Evolutionary conservation across 1,140 invertebrate genomes (phyloP).

Genomic region (Drosophila virilis): DNA sequence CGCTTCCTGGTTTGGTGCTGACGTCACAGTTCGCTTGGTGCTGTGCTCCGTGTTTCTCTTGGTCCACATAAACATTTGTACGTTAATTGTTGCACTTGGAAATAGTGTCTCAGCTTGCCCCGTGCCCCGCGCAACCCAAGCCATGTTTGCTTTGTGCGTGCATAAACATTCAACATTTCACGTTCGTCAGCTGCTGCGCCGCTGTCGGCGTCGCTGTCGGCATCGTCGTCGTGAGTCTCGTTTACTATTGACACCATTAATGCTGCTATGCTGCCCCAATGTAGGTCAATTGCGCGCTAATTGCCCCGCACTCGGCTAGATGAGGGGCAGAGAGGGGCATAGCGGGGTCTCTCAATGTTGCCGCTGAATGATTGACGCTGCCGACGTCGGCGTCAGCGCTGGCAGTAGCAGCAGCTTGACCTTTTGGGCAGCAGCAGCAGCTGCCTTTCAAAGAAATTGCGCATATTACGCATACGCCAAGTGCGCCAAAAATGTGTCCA

Average conservation of each 20-base stretch:
- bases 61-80: background rate
- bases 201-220: slow-evolving; percentile 13
- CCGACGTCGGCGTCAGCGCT: slow-evolving; percentile 17
- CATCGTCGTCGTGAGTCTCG: slow-evolving; percentile 70
- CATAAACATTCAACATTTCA: slow-evolving; percentile 55
- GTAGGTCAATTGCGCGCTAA: slow-evolving; percentile 83
- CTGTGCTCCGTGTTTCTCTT: background rate
- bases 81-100: slow-evolving; percentile 52
- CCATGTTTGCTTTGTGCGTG: slow-evolving; percentile 21
- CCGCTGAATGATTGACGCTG: slow-evolving; percentile 44
- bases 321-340: slow-evolving; percentile 12
- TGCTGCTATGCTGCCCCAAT: slow-evolving; percentile 74
- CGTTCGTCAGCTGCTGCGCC: slow-evolving; percentile 45
- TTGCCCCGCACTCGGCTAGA: slow-evolving; percentile 75
- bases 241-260: slow-evolving; percentile 83
- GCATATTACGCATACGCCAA: slow-evolving; percentile 59
- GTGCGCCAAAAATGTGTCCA: slow-evolving; percentile 11
- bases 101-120: background rate
- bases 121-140: background rate
- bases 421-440: slow-evolving; percentile 57
- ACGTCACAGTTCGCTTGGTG: slow-evolving; percentile 2
- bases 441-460: slow-evolving; percentile 25
- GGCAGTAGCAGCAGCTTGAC: slow-evolving; percentile 51
- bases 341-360: slow-evolving; percentile 61
- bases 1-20: slow-evolving; percentile 10